Evolutionary conservation across 2,797 vertebrate species (phyloP).

Genomic region (Fundulus diaphanus): DNA sequence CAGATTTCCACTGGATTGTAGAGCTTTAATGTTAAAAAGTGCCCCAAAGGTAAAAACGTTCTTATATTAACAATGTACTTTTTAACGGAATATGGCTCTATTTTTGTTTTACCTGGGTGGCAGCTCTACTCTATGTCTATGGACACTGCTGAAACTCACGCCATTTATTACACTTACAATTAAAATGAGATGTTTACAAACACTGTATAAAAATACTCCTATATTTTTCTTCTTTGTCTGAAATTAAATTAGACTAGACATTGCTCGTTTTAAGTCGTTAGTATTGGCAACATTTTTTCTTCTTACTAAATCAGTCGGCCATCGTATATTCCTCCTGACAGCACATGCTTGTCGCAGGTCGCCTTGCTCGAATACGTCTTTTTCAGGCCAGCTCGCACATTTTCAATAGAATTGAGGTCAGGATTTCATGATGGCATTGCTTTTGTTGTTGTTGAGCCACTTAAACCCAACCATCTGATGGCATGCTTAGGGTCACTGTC

Average conservation of each 20-base stretch:
- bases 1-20: not conserved
- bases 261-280: too few relatives aligned
- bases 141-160: too few relatives aligned
- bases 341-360: not conserved
- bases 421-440: not conserved
- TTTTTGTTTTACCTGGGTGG: too few relatives aligned
- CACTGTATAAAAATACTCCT: not conserved
- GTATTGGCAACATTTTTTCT: too few relatives aligned
- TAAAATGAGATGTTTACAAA: not conserved
- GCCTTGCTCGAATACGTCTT: not conserved
- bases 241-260: too few relatives aligned
- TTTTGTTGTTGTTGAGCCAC: not conserved
- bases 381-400: not conserved
- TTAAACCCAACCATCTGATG: not conserved
- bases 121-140: too few relatives aligned
- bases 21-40: not conserved
- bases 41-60: too few relatives aligned
- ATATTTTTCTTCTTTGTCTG: not conserved
- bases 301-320: too few relatives aligned
- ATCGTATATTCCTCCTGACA: too few relatives aligned
- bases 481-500: not conserved
- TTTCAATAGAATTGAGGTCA: not conserved
- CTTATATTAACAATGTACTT: too few relatives aligned
- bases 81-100: too few relatives aligned
- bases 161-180: not conserved